phyloP scores from a whole-genome alignment of 2,797 vertebrate species.

The Megaceryle alcyon region DNA sequence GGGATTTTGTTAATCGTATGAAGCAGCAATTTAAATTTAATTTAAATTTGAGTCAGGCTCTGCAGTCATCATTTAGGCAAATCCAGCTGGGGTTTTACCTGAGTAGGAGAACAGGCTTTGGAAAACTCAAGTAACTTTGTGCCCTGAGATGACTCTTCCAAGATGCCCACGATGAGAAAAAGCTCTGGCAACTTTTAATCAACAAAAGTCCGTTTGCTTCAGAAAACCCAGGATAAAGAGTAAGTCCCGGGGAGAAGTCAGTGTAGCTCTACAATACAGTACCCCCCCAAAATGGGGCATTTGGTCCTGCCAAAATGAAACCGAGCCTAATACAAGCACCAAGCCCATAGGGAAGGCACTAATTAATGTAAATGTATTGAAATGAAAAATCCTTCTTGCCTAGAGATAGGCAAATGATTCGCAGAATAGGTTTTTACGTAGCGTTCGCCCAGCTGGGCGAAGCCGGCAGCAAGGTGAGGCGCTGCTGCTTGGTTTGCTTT shows the following conservation, averaged over 20 bases:
- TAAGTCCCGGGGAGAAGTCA: background rate
- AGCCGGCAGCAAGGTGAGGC: slow-evolving; percentile 23
- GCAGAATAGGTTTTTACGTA: background rate
- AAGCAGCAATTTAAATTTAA: slow-evolving; percentile 57
- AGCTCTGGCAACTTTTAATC: background rate
- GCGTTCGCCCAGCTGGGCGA: background rate
- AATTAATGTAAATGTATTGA: slow-evolving; percentile 39
- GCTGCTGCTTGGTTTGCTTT: slow-evolving; percentile 26
- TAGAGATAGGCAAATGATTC: slow-evolving; percentile 43
- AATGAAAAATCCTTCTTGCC: slow-evolving; percentile 16
- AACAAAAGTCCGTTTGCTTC: background rate
- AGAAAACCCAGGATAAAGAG: background rate
- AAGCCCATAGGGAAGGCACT: background rate
- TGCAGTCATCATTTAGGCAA: slow-evolving; percentile 62
- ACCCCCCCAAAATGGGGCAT: background rate
- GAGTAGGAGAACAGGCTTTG: slow-evolving; percentile 65
- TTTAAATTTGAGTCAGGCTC: slow-evolving; percentile 56
- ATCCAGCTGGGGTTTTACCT: slow-evolving; percentile 56
- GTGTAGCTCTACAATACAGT: background rate
- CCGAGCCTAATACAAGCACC: slow-evolving; percentile 8
- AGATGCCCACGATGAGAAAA: background rate
- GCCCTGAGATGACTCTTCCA: slow-evolving; percentile 38
- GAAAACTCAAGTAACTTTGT: slow-evolving; percentile 56
- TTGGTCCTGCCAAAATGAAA: background rate
- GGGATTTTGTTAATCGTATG: slow-evolving; percentile 1